These are phyloP conservation scores for Drosophila nikananu DNA, from an alignment of 1,140 invertebrate genomes.

Conservation along the genomic window DNA sequence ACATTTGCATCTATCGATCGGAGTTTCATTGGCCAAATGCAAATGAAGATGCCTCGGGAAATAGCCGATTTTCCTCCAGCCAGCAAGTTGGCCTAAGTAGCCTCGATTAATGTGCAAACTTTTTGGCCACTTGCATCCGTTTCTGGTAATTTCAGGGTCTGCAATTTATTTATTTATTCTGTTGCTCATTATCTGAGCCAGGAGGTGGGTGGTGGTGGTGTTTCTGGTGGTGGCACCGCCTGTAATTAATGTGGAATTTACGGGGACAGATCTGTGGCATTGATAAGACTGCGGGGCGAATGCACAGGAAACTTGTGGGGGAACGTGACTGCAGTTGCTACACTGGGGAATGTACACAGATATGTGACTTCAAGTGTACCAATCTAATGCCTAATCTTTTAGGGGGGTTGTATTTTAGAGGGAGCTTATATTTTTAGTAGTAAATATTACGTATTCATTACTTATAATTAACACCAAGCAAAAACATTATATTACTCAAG, in stretches of 20 bases:
- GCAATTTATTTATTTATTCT: constrained; percentile 62
- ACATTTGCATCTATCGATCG: constrained; percentile 51
- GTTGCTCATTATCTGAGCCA: constrained; percentile 49
- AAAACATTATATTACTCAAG: no score
- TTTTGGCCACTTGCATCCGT: constrained; percentile 65
- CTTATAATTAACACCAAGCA: no score
- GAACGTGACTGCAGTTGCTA: constrained; percentile 14
- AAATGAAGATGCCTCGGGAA: constrained; percentile 28
- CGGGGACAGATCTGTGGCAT: constrained; percentile 57
- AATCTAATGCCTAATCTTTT: no score
- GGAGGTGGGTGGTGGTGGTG: background rate
- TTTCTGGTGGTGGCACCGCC: background rate
- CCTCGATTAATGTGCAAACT: constrained; percentile 66
- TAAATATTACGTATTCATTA: no score
- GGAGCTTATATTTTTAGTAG: no score
- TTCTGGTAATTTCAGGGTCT: constrained; percentile 41
- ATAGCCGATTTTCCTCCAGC: constrained; percentile 7
- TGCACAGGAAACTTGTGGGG: constrained; percentile 28
- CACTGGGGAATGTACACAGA: background rate
- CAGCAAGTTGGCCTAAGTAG: constrained; percentile 53
- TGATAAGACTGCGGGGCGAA: constrained; percentile 29
- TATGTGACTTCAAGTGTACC: no score
- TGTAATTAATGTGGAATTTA: constrained; percentile 65
- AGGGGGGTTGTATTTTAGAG: no score
- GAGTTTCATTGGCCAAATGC: constrained; percentile 35